Conservation (phyloP, 2,797 vertebrate genomes). For the Fistularia commersonii region DNA sequence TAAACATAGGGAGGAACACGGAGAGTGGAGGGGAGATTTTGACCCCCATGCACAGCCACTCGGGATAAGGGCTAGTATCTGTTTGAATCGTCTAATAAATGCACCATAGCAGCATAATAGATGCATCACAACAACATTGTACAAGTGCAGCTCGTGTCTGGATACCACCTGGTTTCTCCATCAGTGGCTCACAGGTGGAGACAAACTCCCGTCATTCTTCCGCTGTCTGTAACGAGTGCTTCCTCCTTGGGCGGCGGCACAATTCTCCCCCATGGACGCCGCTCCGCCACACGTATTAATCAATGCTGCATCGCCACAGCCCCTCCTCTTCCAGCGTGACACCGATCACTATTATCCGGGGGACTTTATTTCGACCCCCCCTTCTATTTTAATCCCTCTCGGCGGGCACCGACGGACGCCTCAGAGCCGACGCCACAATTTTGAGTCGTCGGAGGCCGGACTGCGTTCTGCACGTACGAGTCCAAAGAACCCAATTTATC, state of each 20-base stretch:
- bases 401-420: constrained; percentile 1
- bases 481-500: too few relatives aligned
- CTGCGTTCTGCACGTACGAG: too few relatives aligned
- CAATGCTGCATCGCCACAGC: constrained; percentile 49
- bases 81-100: too few relatives aligned
- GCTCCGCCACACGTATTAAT: constrained; percentile 46
- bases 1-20: too few relatives aligned
- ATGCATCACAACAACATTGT: too few relatives aligned
- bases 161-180: constrained; percentile 14
- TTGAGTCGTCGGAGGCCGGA: too few relatives aligned
- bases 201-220: constrained; percentile 30
- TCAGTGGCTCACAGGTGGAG: constrained; percentile 10
- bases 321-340: constrained; percentile 50
- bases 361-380: constrained; percentile 29
- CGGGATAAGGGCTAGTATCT: too few relatives aligned
- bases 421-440: too few relatives aligned
- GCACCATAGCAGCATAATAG: too few relatives aligned
- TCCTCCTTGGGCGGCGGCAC: constrained; percentile 32
- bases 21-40: too few relatives aligned
- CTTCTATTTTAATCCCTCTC: constrained; percentile 3
- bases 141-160: too few relatives aligned
- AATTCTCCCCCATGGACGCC: constrained; percentile 31
- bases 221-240: constrained; percentile 33
- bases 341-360: constrained; percentile 52
- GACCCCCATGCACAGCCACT: too few relatives aligned